Percentiles rank a stretch among this genome's conserved stretches.
phyloP scores from a whole-genome alignment of 53 echinoderm and acorn worm species.

The Paracentrotus lividus region DNA sequence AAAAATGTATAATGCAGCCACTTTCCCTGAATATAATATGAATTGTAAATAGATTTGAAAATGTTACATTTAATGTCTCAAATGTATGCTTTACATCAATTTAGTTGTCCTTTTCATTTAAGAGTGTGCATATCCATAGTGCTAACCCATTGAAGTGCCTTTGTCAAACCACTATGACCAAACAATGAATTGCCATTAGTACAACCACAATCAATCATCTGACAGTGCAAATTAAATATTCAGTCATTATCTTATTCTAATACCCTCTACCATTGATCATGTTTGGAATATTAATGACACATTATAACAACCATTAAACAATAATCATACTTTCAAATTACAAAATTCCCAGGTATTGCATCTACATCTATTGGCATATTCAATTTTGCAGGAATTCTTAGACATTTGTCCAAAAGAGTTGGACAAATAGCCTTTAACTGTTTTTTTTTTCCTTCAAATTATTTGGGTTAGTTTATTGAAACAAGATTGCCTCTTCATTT shows the following conservation, averaged over 20 bases:
- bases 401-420: neutral
- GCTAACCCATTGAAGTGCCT: neutral
- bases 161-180: neutral
- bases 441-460: neutral
- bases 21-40: neutral
- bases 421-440: neutral
- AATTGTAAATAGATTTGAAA: too few relatives aligned
- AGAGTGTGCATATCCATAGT: neutral
- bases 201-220: slow-evolving; percentile 36
- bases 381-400: neutral
- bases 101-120: neutral
- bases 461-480: neutral
- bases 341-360: neutral
- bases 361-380: neutral
- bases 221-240: slow-evolving; percentile 38
- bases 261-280: neutral
- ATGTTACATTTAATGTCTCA: neutral
- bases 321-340: neutral
- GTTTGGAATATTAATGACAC: neutral
- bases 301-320: neutral
- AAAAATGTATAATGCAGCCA: neutral
- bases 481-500: too few relatives aligned
- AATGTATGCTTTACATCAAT: neutral
- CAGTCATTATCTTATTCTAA: neutral
- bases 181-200: slow-evolving; percentile 28